Conservation (phyloP, 2,797 vertebrate species). For the Rallus crepitans region DNA sequence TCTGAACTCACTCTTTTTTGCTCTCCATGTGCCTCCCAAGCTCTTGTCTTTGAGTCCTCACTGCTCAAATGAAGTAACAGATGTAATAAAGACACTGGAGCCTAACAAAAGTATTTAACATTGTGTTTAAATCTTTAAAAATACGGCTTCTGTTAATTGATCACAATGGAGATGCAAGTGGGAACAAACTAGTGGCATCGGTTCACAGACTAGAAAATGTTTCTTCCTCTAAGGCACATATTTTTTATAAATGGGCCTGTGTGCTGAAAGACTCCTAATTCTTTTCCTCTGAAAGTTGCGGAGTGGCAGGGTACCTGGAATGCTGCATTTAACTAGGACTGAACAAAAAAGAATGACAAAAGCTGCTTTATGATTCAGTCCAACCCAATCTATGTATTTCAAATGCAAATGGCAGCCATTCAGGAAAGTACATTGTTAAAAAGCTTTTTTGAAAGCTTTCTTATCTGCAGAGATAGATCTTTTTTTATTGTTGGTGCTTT, state of each 20-base stretch:
- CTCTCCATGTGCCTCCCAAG: neutral
- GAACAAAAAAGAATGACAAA: conserved; percentile 29
- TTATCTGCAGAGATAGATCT: neutral
- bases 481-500: neutral
- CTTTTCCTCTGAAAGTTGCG: neutral
- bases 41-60: neutral
- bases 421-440: neutral
- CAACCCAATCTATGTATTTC: conserved; percentile 20
- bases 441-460: neutral
- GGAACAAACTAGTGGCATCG: neutral
- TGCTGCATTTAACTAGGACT: neutral
- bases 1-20: neutral
- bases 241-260: neutral
- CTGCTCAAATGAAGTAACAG: neutral
- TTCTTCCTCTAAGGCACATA: neutral
- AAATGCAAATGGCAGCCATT: conserved; percentile 48
- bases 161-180: neutral
- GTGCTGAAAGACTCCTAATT: neutral
- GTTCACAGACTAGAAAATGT: neutral
- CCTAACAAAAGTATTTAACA: neutral
- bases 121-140: neutral
- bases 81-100: neutral
- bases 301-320: neutral
- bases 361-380: conserved; percentile 17
- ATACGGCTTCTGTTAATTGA: neutral